Percentiles rank a stretch among this genome's conserved stretches.
These are phyloP conservation scores for Hestina assimilis DNA, from an alignment of 1,140 invertebrate genomes.

Conservation along the genomic window DNA sequence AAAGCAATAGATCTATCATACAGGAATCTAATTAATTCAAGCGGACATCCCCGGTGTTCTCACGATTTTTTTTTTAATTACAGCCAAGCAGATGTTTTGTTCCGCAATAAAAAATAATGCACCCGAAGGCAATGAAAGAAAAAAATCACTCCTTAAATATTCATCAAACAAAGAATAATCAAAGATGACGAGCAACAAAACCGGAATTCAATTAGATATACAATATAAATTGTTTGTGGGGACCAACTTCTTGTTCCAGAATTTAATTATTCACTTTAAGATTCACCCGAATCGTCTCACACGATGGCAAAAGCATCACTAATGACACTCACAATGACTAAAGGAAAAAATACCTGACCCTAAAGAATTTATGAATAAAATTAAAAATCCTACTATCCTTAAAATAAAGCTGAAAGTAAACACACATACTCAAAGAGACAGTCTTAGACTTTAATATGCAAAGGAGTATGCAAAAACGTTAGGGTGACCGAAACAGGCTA, in stretches of 20 bases:
- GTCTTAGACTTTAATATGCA: constrained; percentile 68
- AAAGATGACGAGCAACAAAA: constrained; percentile 68
- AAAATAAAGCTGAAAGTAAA: constrained; percentile 74
- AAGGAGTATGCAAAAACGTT: constrained; percentile 53
- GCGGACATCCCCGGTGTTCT: constrained; percentile 57
- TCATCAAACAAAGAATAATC: constrained; percentile 70
- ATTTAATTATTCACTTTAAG: constrained; percentile 67
- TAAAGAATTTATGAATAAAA: constrained; percentile 59
- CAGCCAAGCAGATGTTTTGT: constrained; percentile 66
- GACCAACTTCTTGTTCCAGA: constrained; percentile 57
- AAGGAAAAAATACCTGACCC: constrained; percentile 66
- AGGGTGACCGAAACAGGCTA: constrained; percentile 66
- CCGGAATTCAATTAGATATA: constrained; percentile 73
- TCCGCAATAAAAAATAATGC: constrained; percentile 55
- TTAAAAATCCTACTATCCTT: constrained; percentile 66
- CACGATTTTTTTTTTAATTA: constrained; percentile 74
- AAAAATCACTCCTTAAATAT: constrained; percentile 54
- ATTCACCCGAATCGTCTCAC: constrained; percentile 54
- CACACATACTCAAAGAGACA: constrained; percentile 63
- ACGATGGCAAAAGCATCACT: constrained; percentile 64
- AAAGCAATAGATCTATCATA: constrained; percentile 14
- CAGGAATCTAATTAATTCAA: constrained; percentile 52
- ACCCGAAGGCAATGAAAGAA: constrained; percentile 40
- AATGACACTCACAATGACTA: constrained; percentile 61
- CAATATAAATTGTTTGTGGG: constrained; percentile 66